Conservation (phyloP, 37 sponge, comb jelly and placozoan species). For the Oopsacas minuta region DNA sequence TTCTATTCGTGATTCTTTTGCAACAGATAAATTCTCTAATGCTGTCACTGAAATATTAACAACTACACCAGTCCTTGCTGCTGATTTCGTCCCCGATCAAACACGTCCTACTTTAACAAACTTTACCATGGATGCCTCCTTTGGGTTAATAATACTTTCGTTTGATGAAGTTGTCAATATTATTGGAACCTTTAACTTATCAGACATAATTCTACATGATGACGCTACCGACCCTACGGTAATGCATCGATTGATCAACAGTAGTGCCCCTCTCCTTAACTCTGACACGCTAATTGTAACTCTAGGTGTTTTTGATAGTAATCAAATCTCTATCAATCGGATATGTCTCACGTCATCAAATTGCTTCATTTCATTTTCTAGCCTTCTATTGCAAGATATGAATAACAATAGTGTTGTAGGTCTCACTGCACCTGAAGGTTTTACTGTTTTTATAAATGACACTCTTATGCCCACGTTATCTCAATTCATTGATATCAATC, state of each 20-base stretch:
- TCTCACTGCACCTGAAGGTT: slow-evolving; percentile 12
- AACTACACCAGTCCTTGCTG: slow-evolving; percentile 26
- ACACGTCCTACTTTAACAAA: slow-evolving; percentile 38
- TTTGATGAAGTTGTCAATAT: slow-evolving; percentile 61
- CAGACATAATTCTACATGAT: slow-evolving; percentile 29
- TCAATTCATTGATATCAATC: slow-evolving; percentile 53
- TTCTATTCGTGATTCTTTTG: slow-evolving; percentile 32
- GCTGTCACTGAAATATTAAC: slow-evolving; percentile 24
- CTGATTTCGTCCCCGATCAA: slow-evolving; percentile 41
- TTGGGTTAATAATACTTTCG: slow-evolving; percentile 35
- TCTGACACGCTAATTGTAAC: slow-evolving; percentile 19
- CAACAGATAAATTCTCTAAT: slow-evolving; percentile 46
- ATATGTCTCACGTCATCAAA: slow-evolving; percentile 35
- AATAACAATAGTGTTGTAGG: slow-evolving; percentile 43
- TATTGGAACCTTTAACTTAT: slow-evolving; percentile 22
- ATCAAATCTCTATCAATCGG: slow-evolving; percentile 33
- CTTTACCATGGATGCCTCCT: slow-evolving; percentile 43
- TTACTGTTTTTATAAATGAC: slow-evolving; percentile 38
- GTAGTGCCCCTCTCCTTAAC: slow-evolving; percentile 21
- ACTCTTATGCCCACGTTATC: slow-evolving; percentile 39
- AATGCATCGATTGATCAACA: slow-evolving; percentile 30
- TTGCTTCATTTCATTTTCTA: slow-evolving; percentile 50
- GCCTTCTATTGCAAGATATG: slow-evolving; percentile 62
- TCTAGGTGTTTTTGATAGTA: slow-evolving; percentile 40
- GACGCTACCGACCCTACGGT: slow-evolving; percentile 3